Evolutionary conservation across 2,888 invertebrate genomes (phyloP).

Genomic region (Lacanobia wlatinum): DNA sequence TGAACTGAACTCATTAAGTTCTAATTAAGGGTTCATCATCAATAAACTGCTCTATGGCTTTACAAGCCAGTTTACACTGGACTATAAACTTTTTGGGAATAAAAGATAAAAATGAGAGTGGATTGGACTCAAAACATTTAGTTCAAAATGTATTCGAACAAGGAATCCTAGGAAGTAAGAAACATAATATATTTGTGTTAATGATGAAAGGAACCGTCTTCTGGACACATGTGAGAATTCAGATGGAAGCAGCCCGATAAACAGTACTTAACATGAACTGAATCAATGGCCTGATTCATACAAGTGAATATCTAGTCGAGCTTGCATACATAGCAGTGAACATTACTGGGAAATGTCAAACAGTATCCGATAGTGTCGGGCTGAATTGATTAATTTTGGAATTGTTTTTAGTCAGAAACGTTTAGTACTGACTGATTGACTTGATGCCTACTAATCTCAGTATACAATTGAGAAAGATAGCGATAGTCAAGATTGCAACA

Average conservation of each 20-base stretch:
- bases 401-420: background rate
- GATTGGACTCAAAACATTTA: background rate
- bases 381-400: constrained; percentile 10
- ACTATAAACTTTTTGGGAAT: background rate
- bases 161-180: constrained; percentile 42
- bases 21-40: background rate
- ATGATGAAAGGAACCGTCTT: constrained; percentile 52
- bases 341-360: constrained; percentile 61
- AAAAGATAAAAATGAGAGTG: background rate
- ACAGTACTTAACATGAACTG: constrained; percentile 62
- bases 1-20: constrained; percentile 5
- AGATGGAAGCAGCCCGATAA: constrained; percentile 62
- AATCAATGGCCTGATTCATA: constrained; percentile 63
- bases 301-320: constrained; percentile 37
- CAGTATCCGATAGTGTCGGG: constrained; percentile 29
- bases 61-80: background rate
- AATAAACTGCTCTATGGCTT: background rate
- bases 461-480: background rate
- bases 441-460: background rate
- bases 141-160: background rate
- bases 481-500: constrained; percentile 4
- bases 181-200: constrained; percentile 40
- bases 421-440: background rate
- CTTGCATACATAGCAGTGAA: constrained; percentile 39
- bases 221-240: constrained; percentile 58